Conservation (phyloP, 2,797 vertebrate species). For the Fistularia commersonii region DNA sequence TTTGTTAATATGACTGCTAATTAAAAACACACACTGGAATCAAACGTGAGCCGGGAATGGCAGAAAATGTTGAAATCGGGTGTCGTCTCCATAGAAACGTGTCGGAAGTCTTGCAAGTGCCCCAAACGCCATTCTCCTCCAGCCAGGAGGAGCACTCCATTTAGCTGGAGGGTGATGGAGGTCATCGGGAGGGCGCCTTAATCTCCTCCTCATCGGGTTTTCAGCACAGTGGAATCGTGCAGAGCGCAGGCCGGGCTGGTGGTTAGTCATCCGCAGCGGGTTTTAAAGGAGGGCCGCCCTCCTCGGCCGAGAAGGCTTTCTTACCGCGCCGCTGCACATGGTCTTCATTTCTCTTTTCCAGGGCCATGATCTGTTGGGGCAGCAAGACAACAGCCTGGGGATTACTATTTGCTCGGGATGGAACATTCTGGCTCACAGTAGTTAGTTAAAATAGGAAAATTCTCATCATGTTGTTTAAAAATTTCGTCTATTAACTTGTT, state of each 20-base stretch:
- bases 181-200: neutral
- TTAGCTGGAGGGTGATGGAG: conserved; percentile 6
- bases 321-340: conserved; percentile 87
- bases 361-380: conserved; percentile 81
- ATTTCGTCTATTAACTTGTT: too few species aligned
- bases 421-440: too few species aligned
- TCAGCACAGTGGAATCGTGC: conserved; percentile 25
- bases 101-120: neutral
- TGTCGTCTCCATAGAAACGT: neutral
- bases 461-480: too few species aligned
- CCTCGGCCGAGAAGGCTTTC: conserved; percentile 74
- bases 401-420: too few species aligned
- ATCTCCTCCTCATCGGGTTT: conserved; percentile 4
- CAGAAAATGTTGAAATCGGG: neutral
- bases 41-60: too few species aligned
- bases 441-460: too few species aligned
- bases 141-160: conserved; percentile 23
- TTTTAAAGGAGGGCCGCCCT: conserved; percentile 73
- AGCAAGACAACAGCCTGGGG: too few species aligned
- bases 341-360: conserved; percentile 95
- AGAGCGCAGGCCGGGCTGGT: conserved; percentile 9
- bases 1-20: too few species aligned
- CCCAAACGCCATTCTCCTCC: conserved; percentile 9
- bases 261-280: conserved; percentile 62
- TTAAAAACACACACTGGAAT: too few species aligned